These are phyloP conservation scores for Caloenas nicobarica DNA, from an alignment of 2,113 vertebrate species.

Conservation along the genomic window DNA sequence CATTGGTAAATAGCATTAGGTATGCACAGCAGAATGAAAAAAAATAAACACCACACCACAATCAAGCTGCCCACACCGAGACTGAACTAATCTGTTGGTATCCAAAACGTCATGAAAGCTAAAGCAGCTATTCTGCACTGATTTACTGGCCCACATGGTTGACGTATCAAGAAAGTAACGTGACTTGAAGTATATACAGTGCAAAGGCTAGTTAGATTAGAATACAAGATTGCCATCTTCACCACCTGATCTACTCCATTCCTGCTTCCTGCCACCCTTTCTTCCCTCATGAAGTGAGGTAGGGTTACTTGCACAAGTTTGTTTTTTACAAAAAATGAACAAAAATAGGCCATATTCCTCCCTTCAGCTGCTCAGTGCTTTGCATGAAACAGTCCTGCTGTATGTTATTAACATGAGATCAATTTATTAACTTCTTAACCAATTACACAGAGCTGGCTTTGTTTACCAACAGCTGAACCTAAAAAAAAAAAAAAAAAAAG, in stretches of 20 bases:
- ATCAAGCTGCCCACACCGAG: neutral
- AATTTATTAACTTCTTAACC: neutral
- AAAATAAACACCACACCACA: rapidly evolving
- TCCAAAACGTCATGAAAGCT: neutral
- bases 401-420: neutral
- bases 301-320: neutral
- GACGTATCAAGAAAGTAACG: neutral
- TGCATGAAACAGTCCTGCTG: neutral
- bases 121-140: neutral
- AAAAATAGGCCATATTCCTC: neutral
- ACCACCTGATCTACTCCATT: neutral
- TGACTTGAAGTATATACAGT: neutral
- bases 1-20: neutral
- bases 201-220: neutral
- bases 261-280: neutral
- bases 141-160: neutral
- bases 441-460: neutral
- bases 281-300: neutral
- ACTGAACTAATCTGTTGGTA: neutral
- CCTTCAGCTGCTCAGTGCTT: neutral
- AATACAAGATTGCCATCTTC: neutral
- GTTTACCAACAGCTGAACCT: neutral
- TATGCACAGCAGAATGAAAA: neutral
- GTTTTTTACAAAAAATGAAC: neutral
- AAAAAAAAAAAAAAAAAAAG: neutral